Evolutionary conservation across 2,888 invertebrate species (phyloP), one percentile per base, ranked within the genome.

Genomic region (Coelinius sp.): DNA sequence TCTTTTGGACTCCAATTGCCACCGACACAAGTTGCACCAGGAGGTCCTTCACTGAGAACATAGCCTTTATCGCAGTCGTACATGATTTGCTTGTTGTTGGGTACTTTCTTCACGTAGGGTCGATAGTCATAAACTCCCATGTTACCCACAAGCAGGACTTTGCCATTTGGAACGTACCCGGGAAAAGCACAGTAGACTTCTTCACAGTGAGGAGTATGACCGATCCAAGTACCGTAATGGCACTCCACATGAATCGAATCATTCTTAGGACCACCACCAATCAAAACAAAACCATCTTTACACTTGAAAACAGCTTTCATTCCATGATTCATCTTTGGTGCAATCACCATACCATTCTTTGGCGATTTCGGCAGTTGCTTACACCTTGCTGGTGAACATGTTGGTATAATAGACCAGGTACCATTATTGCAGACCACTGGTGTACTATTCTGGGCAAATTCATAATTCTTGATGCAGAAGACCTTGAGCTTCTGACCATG

Each of bases 81-180:
- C 94, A 96, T 95, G 70, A 97, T 97, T 88, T 97, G 97, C 80
- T 97, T 95, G 85, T 97, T 97, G 86, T 97, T 97, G 0, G 93
- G 92, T 24, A 94, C 95, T 90, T 95, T 96, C 81, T 93, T 93
- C 0, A 98, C 97, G 85, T 98, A 98, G 0, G 96, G 95, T 67
- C 97, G 90, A 85, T 98, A 98, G 86, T 97, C 97, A 86, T 98
- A 98, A 44, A 97, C 90, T 0, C 98, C 98, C 95, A 97, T 97
- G 85, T 97, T 97, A 2, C 97, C 97, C 0, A 97, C 97, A 0
- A 97, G 89, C 2, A 97, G 89, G 0, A 98, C 96, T 88, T 96
- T 95, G 0, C 98, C 98, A 84, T 97, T 93, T 73, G 92, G 91
- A 49, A 98, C 93, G 78, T 93, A 93, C 0, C 97, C 98, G 10